A percentile compares a stretch with the other conserved stretches of the same genome.
phyloP scores from a whole-genome alignment of 2,113 vertebrate species.

The Peromyscus californicus region DNA sequence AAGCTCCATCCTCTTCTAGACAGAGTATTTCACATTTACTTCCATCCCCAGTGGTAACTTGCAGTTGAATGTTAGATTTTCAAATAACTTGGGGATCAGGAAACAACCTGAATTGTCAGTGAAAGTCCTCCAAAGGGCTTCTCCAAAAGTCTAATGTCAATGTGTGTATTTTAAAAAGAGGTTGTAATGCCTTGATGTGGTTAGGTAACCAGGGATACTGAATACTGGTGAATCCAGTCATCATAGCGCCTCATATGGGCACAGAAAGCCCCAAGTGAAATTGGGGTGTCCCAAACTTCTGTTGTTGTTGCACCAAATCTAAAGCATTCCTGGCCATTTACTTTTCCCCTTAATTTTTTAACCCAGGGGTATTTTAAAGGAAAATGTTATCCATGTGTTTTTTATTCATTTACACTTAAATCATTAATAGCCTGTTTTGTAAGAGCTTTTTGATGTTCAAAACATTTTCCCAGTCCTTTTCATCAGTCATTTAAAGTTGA shows the following conservation, averaged over 20 bases:
- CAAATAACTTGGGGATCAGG: background rate
- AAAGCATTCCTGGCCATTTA: constrained; percentile 77
- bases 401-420: constrained; percentile 83
- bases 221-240: background rate
- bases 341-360: constrained; percentile 75
- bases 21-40: background rate
- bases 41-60: background rate
- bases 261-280: background rate
- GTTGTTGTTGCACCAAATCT: constrained; percentile 64
- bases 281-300: constrained; percentile 13
- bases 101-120: constrained; percentile 68
- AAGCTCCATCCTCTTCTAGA: background rate
- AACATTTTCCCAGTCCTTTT: constrained; percentile 67
- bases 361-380: constrained; percentile 76
- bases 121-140: background rate
- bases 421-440: constrained; percentile 82
- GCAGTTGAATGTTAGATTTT: background rate
- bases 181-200: background rate
- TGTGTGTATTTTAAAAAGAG: background rate
- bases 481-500: constrained; percentile 77
- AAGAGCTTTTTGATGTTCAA: constrained; percentile 83
- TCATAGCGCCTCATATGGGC: background rate
- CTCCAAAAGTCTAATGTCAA: background rate
- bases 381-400: constrained; percentile 80
- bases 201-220: background rate